phyloP scores from a whole-genome alignment of 2,888 invertebrate species.

The Anarsia innoxiella region DNA sequence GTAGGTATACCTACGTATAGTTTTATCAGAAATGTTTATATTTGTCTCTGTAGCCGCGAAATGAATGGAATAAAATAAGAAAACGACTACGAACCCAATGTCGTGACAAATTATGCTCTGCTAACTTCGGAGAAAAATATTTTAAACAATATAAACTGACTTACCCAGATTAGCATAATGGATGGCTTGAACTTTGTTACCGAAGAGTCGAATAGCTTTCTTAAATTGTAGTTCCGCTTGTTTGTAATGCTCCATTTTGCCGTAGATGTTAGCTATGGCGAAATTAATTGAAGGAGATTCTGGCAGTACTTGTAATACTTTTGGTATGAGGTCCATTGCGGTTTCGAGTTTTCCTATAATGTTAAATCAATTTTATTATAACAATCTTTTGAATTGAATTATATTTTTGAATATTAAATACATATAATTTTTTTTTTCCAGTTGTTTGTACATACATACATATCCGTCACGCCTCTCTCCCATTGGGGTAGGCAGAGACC shows the following conservation, averaged over 20 bases:
- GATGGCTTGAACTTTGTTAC: constrained; percentile 79
- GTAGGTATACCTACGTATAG: too few relatives aligned
- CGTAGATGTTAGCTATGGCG: constrained; percentile 90
- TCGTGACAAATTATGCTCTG: background rate
- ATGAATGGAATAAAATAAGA: too few relatives aligned
- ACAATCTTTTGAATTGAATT: too few relatives aligned
- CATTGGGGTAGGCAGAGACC: too few relatives aligned
- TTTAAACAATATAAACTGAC: constrained; percentile 14
- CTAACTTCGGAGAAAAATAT: too few relatives aligned
- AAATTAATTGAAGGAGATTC: constrained; percentile 87
- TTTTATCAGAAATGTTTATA: too few relatives aligned
- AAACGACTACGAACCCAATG: too few relatives aligned
- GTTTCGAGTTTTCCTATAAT: constrained; percentile 76
- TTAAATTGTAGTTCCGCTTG: constrained; percentile 89
- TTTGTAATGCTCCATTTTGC: constrained; percentile 84
- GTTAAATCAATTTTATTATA: background rate
- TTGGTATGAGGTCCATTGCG: constrained; percentile 81
- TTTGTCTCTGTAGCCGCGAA: too few relatives aligned
- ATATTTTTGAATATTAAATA: too few relatives aligned
- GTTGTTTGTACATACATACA: too few relatives aligned
- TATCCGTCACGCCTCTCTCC: too few relatives aligned
- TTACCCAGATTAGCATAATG: constrained; percentile 93
- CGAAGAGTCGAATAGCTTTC: constrained; percentile 79
- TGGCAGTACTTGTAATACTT: constrained; percentile 82
- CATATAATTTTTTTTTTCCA: too few relatives aligned